phyloP scores from a whole-genome alignment of 2,888 invertebrate species.

The Geophilus truncorum region DNA sequence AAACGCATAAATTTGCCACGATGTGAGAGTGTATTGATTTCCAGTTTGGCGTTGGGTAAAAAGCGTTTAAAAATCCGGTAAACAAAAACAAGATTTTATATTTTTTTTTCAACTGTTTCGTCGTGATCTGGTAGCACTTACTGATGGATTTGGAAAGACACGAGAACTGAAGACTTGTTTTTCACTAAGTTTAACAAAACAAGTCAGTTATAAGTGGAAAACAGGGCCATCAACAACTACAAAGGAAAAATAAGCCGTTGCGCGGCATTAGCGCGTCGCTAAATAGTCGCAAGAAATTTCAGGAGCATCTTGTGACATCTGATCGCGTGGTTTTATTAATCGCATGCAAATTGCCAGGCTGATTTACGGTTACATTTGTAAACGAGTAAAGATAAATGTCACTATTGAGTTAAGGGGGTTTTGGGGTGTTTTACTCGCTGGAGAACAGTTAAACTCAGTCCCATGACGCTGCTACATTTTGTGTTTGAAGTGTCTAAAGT shows the following conservation, averaged over 20 bases:
- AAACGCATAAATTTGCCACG: not conserved
- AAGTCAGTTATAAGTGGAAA: conserved; percentile 15
- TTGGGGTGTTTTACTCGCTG: too few relatives aligned
- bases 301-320: not conserved
- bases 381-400: not conserved
- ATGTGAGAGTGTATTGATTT: not conserved
- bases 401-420: not conserved
- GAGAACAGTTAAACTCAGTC: too few relatives aligned
- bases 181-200: conserved; percentile 7
- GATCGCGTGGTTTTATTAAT: not conserved
- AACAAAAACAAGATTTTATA: too few relatives aligned
- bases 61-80: not conserved
- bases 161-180: not conserved
- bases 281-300: not conserved
- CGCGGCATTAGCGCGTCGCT: not conserved
- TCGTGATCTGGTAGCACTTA: not conserved
- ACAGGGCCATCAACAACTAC: conserved; percentile 5
- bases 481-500: too few relatives aligned
- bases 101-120: not conserved
- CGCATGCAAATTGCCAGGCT: not conserved
- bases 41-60: not conserved
- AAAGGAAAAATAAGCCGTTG: not conserved
- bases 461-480: too few relatives aligned
- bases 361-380: not conserved
- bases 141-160: not conserved